Percentiles rank a stretch among this genome's conserved stretches.
These are phyloP conservation scores for Halcyon senegalensis DNA, from an alignment of 2,113 vertebrate genomes.

Conservation along the genomic window DNA sequence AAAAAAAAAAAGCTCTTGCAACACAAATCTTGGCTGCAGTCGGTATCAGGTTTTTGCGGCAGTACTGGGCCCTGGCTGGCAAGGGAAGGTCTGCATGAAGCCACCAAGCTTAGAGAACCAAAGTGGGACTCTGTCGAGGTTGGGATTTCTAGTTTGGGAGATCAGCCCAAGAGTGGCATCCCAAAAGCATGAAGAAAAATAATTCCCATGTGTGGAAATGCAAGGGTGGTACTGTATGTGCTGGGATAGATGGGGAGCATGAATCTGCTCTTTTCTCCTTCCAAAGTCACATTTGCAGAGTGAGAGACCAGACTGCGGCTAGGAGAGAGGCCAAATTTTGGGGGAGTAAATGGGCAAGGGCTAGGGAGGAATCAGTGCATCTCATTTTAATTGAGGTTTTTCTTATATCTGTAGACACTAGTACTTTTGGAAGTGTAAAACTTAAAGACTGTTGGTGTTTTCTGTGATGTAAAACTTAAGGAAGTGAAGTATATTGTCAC, in stretches of 20 bases:
- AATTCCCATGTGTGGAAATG: not conserved
- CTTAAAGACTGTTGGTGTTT: not conserved
- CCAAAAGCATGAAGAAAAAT: not conserved
- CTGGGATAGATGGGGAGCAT: rapidly evolving
- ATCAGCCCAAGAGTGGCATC: not conserved
- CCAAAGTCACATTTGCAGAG: not conserved
- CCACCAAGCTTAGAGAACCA: rapidly evolving
- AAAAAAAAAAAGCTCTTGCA: not conserved
- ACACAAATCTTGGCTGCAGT: not conserved
- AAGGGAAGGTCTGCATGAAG: not conserved
- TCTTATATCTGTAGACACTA: not conserved
- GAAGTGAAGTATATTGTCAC: not conserved
- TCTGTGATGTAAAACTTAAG: not conserved
- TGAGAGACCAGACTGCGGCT: not conserved
- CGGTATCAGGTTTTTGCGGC: not conserved
- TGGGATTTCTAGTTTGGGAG: not conserved
- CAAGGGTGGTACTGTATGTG: not conserved
- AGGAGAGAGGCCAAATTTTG: not conserved
- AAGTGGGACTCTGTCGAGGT: not conserved
- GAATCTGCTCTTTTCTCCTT: not conserved
- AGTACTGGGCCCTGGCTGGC: not conserved
- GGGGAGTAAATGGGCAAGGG: not conserved
- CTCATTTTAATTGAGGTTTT: not conserved
- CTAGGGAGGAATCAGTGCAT: not conserved
- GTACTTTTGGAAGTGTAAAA: not conserved